Conservation (phyloP, 2,113 vertebrate genomes). For the Trogon melanurus region DNA sequence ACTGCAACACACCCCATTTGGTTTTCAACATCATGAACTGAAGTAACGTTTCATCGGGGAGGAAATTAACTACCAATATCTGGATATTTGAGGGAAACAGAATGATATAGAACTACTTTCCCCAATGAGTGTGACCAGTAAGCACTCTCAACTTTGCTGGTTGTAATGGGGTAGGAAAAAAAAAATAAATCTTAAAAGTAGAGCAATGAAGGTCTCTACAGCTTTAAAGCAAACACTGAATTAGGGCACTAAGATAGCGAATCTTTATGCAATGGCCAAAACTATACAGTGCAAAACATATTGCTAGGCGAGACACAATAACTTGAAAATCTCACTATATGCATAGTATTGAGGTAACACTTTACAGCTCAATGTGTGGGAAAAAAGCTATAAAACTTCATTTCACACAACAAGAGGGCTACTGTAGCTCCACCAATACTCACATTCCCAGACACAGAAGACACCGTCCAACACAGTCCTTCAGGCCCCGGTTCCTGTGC, state of each 20-base stretch:
- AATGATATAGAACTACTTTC: background rate
- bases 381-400: background rate
- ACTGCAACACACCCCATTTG: background rate
- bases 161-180: background rate
- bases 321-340: background rate
- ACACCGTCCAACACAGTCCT: background rate
- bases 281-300: background rate
- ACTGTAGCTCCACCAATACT: background rate
- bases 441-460: fast-evolving
- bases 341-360: background rate
- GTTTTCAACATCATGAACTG: background rate
- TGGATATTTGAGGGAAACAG: background rate
- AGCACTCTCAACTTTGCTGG: background rate
- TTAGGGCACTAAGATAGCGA: background rate
- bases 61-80: background rate
- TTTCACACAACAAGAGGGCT: background rate
- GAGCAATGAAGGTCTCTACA: background rate
- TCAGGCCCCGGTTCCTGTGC: background rate
- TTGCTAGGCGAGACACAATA: background rate
- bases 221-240: background rate
- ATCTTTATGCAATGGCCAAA: background rate
- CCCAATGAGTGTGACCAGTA: background rate
- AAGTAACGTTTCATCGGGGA: background rate
- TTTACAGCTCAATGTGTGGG: background rate
- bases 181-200: background rate